Evolutionary conservation across 2,113 vertebrate genomes (phyloP).

Genomic region (Pavo muticus): DNA sequence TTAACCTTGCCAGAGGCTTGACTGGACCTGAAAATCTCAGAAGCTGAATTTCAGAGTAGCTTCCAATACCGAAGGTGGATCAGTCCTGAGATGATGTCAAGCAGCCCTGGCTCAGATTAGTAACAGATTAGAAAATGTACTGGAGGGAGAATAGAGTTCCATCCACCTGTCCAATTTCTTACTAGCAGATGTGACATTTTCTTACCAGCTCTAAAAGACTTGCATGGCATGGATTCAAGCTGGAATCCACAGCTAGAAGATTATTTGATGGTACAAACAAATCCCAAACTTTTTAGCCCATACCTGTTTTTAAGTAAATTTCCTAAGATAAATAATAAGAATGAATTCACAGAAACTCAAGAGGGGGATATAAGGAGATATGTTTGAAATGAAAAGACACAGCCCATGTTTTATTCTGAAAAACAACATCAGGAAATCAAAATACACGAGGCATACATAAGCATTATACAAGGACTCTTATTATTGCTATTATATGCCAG

Average conservation of each 20-base stretch:
- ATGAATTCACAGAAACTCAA: neutral
- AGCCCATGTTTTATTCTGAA: neutral
- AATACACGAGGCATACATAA: neutral
- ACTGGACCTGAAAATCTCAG: neutral
- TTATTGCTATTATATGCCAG: constrained; percentile 26
- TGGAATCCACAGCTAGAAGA: neutral
- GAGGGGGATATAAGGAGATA: neutral
- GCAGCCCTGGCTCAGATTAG: neutral
- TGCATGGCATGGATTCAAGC: neutral
- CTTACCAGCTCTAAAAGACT: neutral
- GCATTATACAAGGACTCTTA: neutral
- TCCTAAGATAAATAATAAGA: neutral
- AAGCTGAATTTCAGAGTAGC: neutral
- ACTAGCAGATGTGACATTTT: neutral
- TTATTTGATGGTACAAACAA: neutral
- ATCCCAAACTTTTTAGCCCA: neutral
- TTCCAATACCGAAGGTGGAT: neutral
- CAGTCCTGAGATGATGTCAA: neutral
- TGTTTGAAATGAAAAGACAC: neutral
- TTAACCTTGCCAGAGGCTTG: neutral
- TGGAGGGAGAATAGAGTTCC: neutral
- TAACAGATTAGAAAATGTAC: neutral
- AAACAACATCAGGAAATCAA: constrained; percentile 17
- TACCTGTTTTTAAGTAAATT: neutral
- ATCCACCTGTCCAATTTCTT: neutral